Conservation (phyloP, 1,140 invertebrate genomes). For the Leptoteleia sp. region DNA sequence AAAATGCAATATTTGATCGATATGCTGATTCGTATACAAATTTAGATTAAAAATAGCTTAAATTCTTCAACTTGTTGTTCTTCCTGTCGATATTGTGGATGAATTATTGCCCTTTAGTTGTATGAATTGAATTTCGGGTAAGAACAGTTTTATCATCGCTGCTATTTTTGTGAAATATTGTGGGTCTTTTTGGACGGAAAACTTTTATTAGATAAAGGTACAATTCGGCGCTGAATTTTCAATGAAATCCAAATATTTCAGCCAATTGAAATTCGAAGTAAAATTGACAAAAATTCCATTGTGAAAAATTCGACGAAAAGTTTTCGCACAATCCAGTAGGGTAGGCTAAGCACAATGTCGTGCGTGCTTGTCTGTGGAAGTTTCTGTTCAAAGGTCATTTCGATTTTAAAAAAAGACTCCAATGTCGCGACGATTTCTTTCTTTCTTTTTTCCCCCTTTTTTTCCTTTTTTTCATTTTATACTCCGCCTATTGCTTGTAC, state of each 20-base stretch:
- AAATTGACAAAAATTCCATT: not conserved
- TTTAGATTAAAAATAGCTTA: not conserved
- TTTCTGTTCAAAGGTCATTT: constrained; percentile 25
- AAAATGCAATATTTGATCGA: constrained; percentile 17
- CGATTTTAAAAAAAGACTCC: constrained; percentile 24
- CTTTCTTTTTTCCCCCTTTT: too few species aligned
- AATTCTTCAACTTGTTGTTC: not conserved
- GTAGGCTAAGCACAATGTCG: not conserved
- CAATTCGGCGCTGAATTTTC: not conserved
- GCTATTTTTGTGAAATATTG: not conserved
- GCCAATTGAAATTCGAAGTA: constrained; percentile 12
- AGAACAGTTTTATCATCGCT: not conserved
- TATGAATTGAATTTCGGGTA: not conserved
- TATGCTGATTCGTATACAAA: not conserved
- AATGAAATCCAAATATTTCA: constrained; percentile 12
- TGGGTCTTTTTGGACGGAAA: not conserved
- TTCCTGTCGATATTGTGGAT: not conserved
- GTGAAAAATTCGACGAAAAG: constrained; percentile 10
- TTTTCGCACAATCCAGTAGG: not conserved
- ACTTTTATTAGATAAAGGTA: not conserved
- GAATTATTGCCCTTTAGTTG: too few species aligned
- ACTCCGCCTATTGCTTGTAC: constrained; percentile 10
- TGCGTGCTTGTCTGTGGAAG: not conserved
- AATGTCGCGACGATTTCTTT: constrained; percentile 36
- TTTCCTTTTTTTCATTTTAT: constrained; percentile 17